phyloP scores from a whole-genome alignment of 2,113 vertebrate species.

The Larimichthys polyactis region DNA sequence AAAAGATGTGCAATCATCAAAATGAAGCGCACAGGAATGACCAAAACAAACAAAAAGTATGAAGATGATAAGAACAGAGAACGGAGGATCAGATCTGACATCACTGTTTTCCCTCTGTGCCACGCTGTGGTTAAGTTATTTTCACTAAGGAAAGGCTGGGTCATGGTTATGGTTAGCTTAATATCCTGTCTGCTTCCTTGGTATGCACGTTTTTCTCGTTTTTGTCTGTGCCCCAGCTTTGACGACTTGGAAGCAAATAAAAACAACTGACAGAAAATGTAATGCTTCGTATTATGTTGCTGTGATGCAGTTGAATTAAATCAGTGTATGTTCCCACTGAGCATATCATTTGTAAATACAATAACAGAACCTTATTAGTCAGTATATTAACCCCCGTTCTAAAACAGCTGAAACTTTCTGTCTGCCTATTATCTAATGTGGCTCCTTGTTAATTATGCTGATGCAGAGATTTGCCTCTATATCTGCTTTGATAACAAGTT shows the following conservation, averaged over 20 bases:
- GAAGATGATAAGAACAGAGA: constrained; percentile 7
- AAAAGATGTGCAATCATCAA: background rate
- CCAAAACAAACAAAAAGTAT: constrained; percentile 12
- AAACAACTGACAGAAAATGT: background rate
- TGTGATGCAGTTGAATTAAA: background rate
- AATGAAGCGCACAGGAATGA: constrained; percentile 55
- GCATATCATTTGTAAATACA: constrained; percentile 34
- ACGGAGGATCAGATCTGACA: background rate
- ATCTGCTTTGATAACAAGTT: constrained; percentile 12
- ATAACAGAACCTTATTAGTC: constrained; percentile 12
- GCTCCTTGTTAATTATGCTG: constrained; percentile 34
- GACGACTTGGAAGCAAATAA: background rate
- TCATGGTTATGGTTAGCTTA: background rate
- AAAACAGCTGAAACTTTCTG: constrained; percentile 26
- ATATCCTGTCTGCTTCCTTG: background rate
- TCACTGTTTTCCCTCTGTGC: background rate
- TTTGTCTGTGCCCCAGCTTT: background rate
- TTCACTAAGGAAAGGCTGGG: background rate
- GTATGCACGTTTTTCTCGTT: background rate
- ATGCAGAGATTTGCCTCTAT: constrained; percentile 17
- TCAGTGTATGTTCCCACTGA: constrained; percentile 5
- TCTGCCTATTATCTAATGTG: constrained; percentile 12
- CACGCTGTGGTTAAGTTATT: constrained; percentile 6
- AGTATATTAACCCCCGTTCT: constrained; percentile 19
- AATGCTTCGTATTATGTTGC: background rate